Conservation (phyloP, 2,888 invertebrate species). For the Tachystola acroxantha region DNA sequence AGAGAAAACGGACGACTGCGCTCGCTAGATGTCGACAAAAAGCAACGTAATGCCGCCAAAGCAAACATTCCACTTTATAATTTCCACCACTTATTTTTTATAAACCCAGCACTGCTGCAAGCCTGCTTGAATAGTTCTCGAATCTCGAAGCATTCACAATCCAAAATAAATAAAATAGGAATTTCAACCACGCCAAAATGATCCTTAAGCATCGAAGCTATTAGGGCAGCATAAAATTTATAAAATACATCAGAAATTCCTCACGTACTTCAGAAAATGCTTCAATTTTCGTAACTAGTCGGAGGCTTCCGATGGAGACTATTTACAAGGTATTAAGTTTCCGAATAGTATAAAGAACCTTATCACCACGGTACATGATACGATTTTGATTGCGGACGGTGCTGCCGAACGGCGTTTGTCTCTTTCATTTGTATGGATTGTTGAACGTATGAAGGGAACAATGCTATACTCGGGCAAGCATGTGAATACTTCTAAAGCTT, state of each 20-base stretch:
- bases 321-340: slow-evolving; percentile 30
- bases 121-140: slow-evolving; percentile 22
- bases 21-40: slow-evolving; percentile 44
- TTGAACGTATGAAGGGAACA: slow-evolving; percentile 49
- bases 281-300: slow-evolving; percentile 50
- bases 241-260: slow-evolving; percentile 60
- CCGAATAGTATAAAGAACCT: slow-evolving; percentile 24
- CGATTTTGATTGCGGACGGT: slow-evolving; percentile 22
- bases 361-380: slow-evolving; percentile 24
- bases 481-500: slow-evolving; percentile 22
- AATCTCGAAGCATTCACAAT: slow-evolving; percentile 28
- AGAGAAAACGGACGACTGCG: no score
- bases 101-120: slow-evolving; percentile 28
- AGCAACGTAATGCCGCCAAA: slow-evolving; percentile 35
- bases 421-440: slow-evolving; percentile 41
- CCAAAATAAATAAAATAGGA: slow-evolving; percentile 52
- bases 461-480: slow-evolving; percentile 32
- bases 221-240: slow-evolving; percentile 59
- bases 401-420: slow-evolving; percentile 36
- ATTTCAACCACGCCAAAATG: slow-evolving; percentile 71
- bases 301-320: slow-evolving; percentile 39
- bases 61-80: slow-evolving; percentile 43
- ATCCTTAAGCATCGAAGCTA: slow-evolving; percentile 68
- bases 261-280: slow-evolving; percentile 49
- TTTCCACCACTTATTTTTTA: slow-evolving; percentile 51